Evolutionary conservation across 2,113 vertebrate species (phyloP).

Genomic region (Ceuthmochares aereus): DNA sequence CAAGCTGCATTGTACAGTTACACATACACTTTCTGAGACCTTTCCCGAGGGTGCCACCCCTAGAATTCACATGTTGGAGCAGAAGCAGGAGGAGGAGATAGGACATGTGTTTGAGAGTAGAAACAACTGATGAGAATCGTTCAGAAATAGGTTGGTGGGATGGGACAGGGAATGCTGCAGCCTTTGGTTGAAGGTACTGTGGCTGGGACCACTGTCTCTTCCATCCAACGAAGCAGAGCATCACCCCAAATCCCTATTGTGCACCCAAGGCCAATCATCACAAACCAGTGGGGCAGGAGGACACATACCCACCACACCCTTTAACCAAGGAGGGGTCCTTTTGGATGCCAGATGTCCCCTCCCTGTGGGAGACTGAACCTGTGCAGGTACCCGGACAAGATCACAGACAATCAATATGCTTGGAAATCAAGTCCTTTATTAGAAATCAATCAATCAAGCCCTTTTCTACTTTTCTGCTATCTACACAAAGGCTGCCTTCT

Average conservation of each 20-base stretch:
- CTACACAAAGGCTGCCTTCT: too few relatives aligned
- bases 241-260: neutral
- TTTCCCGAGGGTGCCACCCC: neutral
- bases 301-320: neutral
- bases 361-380: too few relatives aligned
- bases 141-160: accelerated
- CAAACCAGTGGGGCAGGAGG: neutral
- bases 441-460: too few relatives aligned
- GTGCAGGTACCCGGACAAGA: too few relatives aligned
- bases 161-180: neutral
- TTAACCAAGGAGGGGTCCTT: neutral
- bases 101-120: neutral
- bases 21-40: neutral
- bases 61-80: neutral
- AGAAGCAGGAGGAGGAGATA: neutral
- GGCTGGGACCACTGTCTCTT: neutral
- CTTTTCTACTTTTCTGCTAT: too few relatives aligned
- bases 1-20: accelerated
- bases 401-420: too few relatives aligned
- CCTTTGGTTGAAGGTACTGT: neutral
- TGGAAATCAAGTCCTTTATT: too few relatives aligned
- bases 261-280: neutral
- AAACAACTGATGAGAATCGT: neutral
- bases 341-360: neutral
- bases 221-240: neutral